A percentile compares a stretch with the other conserved stretches of the same genome.
These are phyloP conservation scores for Corythornis cristatus DNA, from an alignment of 2,113 vertebrate genomes.

Conservation along the genomic window DNA sequence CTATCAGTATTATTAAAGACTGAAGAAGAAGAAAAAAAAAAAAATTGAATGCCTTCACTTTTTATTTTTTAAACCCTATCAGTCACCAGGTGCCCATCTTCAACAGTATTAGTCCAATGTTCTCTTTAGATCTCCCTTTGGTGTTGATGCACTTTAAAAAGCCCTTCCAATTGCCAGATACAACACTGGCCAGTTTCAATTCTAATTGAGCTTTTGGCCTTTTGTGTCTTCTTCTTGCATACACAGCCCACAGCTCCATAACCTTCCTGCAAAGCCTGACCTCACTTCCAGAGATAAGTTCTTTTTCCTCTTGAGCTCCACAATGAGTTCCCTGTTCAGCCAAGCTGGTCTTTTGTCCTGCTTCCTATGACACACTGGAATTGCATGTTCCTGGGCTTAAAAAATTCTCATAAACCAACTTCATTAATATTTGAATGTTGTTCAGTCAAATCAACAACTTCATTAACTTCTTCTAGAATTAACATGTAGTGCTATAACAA, in stretches of 20 bases:
- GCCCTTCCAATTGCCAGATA: not conserved
- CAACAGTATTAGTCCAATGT: not conserved
- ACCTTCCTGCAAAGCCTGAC: not conserved
- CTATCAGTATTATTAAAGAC: not conserved
- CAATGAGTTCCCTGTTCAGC: fast-evolving
- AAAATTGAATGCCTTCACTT: not conserved
- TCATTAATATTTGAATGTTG: not conserved
- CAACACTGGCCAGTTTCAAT: not conserved
- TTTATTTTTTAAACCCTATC: not conserved
- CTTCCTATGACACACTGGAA: not conserved
- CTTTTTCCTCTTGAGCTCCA: not conserved
- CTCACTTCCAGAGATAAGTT: not conserved
- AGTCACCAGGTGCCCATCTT: not conserved
- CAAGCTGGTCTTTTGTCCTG: not conserved
- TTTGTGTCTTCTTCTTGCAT: not conserved
- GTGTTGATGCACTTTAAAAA: not conserved
- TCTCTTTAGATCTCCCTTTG: not conserved
- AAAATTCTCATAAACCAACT: not conserved
- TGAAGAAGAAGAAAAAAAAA: not conserved
- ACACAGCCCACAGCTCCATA: not conserved
- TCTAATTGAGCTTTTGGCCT: not conserved
- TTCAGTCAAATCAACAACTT: not conserved
- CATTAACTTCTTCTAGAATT: not conserved
- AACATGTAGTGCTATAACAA: not conserved
- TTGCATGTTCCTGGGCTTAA: not conserved